A percentile compares a stretch with the other conserved stretches of the same genome.
phyloP scores from a whole-genome alignment of 2,888 invertebrate species.

The Hemaris fuciformis region DNA sequence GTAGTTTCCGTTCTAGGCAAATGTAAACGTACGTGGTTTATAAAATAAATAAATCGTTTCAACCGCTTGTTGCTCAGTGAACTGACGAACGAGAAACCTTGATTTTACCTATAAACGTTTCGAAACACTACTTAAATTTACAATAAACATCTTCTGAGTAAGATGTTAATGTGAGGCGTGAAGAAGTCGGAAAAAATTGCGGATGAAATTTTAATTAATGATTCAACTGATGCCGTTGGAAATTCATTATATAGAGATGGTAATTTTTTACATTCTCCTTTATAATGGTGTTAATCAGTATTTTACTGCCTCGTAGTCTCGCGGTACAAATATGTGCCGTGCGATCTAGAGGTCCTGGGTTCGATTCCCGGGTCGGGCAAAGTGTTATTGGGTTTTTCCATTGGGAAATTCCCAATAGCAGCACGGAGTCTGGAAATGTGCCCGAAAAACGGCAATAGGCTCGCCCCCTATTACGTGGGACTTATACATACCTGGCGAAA shows the following conservation, averaged over 20 bases:
- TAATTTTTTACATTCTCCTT: not conserved
- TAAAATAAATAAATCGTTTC: slow-evolving; percentile 69
- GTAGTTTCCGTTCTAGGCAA: slow-evolving; percentile 47
- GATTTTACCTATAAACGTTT: slow-evolving; percentile 46
- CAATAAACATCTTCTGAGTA: slow-evolving; percentile 49
- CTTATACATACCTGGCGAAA: no score
- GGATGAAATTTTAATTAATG: not conserved
- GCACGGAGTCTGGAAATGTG: no score
- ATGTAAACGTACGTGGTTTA: slow-evolving; percentile 56
- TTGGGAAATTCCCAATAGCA: no score
- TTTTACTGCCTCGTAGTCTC: no score
- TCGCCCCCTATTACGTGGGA: no score
- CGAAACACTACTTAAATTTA: slow-evolving; percentile 49
- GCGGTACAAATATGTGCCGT: no score
- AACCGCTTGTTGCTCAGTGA: slow-evolving; percentile 49
- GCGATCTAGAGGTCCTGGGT: no score
- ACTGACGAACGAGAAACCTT: slow-evolving; percentile 51
- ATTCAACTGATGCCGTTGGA: not conserved
- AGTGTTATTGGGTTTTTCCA: slow-evolving; percentile 29
- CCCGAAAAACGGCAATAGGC: no score
- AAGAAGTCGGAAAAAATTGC: not conserved
- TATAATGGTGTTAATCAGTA: not conserved
- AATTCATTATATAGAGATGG: not conserved
- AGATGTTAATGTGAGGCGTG: slow-evolving; percentile 29
- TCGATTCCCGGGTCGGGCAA: no score